phyloP scores from a whole-genome alignment of 1,140 invertebrate genomes.

The Sarcophaga peregrina region DNA sequence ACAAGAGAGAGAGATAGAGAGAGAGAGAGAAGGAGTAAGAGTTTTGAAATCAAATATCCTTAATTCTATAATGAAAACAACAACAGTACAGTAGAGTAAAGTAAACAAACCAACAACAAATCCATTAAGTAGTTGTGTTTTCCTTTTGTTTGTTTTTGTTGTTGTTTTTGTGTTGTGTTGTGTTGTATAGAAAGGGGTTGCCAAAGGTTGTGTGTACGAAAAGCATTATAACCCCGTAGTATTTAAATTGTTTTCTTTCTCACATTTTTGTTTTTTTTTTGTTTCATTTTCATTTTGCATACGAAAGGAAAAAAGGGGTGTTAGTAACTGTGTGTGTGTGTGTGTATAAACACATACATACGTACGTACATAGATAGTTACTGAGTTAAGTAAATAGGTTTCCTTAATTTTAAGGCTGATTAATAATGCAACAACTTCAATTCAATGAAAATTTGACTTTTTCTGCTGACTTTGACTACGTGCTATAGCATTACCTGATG shows the following conservation, averaged over 20 bases:
- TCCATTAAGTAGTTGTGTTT: not conserved
- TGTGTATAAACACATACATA: too few species aligned
- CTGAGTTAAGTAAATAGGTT: conserved; percentile 27
- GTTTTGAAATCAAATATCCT: conserved; percentile 12
- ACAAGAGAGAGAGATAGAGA: not conserved
- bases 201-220: too few species aligned
- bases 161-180: too few species aligned
- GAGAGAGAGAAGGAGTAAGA: not conserved
- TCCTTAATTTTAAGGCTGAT: conserved; percentile 41
- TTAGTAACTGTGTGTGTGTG: too few species aligned
- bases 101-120: conserved; percentile 5
- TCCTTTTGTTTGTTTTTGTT: not conserved
- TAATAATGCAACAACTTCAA: conserved; percentile 40
- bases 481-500: conserved; percentile 41
- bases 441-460: conserved; percentile 40
- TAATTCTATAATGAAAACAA: not conserved
- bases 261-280: too few species aligned
- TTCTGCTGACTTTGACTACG: conserved; percentile 41
- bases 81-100: not conserved
- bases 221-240: too few species aligned
- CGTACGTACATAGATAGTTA: not conserved
- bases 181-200: too few species aligned
- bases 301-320: too few species aligned
- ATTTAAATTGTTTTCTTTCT: too few species aligned
- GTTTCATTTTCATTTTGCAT: too few species aligned